Percentiles rank a stretch among this genome's conserved stretches.
These are phyloP conservation scores for Somateria mollissima DNA, from an alignment of 2,797 vertebrate species.

Conservation along the genomic window DNA sequence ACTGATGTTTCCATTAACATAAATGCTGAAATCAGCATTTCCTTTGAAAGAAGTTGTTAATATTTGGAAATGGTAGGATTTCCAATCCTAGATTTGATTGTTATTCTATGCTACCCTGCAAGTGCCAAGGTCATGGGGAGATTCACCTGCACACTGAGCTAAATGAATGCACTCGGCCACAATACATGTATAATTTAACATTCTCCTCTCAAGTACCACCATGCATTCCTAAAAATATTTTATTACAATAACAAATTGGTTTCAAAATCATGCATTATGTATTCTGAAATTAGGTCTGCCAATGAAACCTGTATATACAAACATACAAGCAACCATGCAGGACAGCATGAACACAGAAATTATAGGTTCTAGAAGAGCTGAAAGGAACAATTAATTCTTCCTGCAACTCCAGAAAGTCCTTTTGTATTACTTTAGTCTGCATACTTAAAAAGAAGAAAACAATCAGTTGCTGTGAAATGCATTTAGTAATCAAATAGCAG, in stretches of 20 bases:
- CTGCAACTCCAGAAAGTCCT: conserved; percentile 48
- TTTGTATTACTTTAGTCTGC: conserved; percentile 67
- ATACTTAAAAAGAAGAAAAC: conserved; percentile 66
- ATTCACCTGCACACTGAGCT: conserved; percentile 82
- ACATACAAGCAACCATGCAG: conserved; percentile 58
- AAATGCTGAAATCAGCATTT: conserved; percentile 85
- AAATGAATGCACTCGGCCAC: conserved; percentile 81
- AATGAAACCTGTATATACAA: conserved; percentile 76
- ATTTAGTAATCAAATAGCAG: conserved; percentile 21
- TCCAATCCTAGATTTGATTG: conserved; percentile 79
- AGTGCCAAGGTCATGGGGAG: conserved; percentile 83
- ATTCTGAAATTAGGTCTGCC: conserved; percentile 85
- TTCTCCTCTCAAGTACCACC: conserved; percentile 79
- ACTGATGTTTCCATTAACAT: conserved; percentile 81
- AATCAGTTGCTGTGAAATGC: conserved; percentile 33
- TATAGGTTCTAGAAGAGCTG: conserved; percentile 18
- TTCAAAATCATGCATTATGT: conserved; percentile 86
- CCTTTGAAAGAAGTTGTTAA: conserved; percentile 84
- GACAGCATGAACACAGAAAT: conserved; percentile 10
- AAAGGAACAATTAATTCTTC: conserved; percentile 59
- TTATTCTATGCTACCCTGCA: conserved; percentile 79
- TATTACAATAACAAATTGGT: conserved; percentile 88
- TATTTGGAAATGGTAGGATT: conserved; percentile 84
- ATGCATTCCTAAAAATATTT: conserved; percentile 85
- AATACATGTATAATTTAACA: conserved; percentile 86